Percentiles rank a stretch among this genome's conserved stretches.
These are phyloP conservation scores for Erpornis zantholeuca DNA, from an alignment of 2,113 vertebrate genomes.

Conservation along the genomic window DNA sequence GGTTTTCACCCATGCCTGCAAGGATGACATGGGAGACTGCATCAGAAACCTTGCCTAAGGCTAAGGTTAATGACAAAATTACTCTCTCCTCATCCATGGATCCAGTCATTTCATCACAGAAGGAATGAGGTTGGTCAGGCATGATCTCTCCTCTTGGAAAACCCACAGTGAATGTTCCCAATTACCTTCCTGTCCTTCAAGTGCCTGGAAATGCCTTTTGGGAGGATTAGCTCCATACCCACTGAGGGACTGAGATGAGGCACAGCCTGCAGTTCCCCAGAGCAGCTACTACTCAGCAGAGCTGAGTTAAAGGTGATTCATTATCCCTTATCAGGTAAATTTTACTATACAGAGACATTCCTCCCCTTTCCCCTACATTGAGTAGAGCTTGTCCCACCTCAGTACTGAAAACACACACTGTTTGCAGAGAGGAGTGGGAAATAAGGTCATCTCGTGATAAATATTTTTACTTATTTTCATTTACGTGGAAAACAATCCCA, in stretches of 20 bases:
- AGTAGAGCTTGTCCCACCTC: not conserved
- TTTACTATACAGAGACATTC: slow-evolving; percentile 44
- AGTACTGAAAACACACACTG: not conserved
- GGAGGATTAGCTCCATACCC: not conserved
- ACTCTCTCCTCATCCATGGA: not conserved
- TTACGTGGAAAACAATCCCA: not conserved
- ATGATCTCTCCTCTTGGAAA: not conserved
- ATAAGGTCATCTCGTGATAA: not conserved
- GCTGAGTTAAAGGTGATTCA: not conserved
- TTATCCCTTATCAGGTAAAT: slow-evolving; percentile 45
- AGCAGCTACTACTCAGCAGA: not conserved
- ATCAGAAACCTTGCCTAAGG: not conserved
- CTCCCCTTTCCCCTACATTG: slow-evolving; percentile 46
- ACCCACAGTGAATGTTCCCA: not conserved
- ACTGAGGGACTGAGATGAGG: not conserved
- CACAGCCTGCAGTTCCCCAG: not conserved
- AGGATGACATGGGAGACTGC: not conserved
- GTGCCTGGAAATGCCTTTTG: not conserved
- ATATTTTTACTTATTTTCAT: not conserved
- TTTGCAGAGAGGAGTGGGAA: not conserved
- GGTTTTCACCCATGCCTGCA: not conserved
- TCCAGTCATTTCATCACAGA: not conserved
- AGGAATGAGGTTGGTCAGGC: not conserved
- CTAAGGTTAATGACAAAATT: not conserved
- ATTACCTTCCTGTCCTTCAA: not conserved